phyloP scores from a whole-genome alignment of 2,888 invertebrate genomes.

The Campoplex nolae region DNA sequence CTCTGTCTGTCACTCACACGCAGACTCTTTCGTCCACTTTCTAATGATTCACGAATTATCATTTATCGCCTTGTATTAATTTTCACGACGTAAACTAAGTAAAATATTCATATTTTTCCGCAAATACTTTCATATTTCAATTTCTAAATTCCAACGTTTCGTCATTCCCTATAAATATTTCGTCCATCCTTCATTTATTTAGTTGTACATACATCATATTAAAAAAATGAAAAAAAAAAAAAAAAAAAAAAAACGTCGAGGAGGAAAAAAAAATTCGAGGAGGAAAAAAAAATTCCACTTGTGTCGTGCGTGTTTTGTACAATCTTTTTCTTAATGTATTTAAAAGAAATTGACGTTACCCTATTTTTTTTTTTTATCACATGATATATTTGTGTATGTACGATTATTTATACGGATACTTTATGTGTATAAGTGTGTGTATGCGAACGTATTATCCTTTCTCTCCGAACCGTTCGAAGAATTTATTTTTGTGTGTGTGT shows the following conservation, averaged over 20 bases:
- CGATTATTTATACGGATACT: slow-evolving; percentile 36
- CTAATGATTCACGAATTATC: neutral
- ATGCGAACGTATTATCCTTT: slow-evolving; percentile 61
- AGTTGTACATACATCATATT: slow-evolving; percentile 19
- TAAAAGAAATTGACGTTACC: slow-evolving; percentile 14
- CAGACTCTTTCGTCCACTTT: neutral
- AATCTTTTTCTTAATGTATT: slow-evolving; percentile 21
- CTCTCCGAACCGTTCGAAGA: slow-evolving; percentile 32
- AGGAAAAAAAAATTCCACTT: slow-evolving; percentile 14
- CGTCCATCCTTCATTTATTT: neutral
- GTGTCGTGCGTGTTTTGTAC: slow-evolving; percentile 34
- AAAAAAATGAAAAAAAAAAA: too few relatives aligned
- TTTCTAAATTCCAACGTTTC: neutral
- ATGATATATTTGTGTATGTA: slow-evolving; percentile 28
- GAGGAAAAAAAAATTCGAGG: slow-evolving; percentile 13
- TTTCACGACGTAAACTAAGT: neutral
- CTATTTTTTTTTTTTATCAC: slow-evolving; percentile 7
- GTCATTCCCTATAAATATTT: neutral
- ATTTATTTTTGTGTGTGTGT: slow-evolving; percentile 4
- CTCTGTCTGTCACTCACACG: slow-evolving; percentile 1
- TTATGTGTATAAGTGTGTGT: slow-evolving; percentile 61
- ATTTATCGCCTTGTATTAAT: neutral
- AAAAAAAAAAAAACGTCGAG: neutral
- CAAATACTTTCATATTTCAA: neutral
- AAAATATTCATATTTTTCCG: neutral